A percentile compares a stretch with the other conserved stretches of the same genome.
Conservation (phyloP, 2,113 vertebrate genomes). For the Pseudorasbora parva region DNA sequence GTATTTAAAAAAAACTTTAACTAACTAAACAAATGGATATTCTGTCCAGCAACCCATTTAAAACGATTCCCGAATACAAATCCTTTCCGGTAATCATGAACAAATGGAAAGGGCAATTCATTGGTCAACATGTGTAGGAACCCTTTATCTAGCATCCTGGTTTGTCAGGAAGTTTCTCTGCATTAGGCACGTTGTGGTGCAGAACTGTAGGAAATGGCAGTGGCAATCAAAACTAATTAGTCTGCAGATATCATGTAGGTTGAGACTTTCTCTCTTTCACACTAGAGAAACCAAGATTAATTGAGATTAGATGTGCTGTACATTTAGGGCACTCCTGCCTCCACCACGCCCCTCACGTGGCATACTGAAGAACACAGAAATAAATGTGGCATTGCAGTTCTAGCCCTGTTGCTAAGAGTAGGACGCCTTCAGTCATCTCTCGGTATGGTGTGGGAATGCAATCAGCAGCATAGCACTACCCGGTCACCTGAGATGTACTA, state of each 20-base stretch:
- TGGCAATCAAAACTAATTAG: slow-evolving; percentile 31
- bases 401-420: slow-evolving; percentile 48
- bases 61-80: neutral
- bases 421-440: slow-evolving; percentile 48
- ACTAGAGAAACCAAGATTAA: slow-evolving; percentile 34
- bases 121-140: neutral
- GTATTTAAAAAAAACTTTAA: neutral
- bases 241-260: slow-evolving; percentile 18
- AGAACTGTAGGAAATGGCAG: slow-evolving; percentile 39
- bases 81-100: neutral
- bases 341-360: slow-evolving; percentile 21
- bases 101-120: neutral
- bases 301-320: slow-evolving; percentile 40
- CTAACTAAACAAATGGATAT: neutral
- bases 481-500: slow-evolving; percentile 53
- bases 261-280: slow-evolving; percentile 39
- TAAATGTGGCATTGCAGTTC: slow-evolving; percentile 43
- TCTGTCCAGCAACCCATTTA: neutral
- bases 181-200: slow-evolving; percentile 26
- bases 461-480: slow-evolving; percentile 48
- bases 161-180: slow-evolving; percentile 27
- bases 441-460: slow-evolving; percentile 58
- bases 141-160: slow-evolving; percentile 7
- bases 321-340: slow-evolving; percentile 36
- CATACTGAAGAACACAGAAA: slow-evolving; percentile 46